Percentiles rank a stretch among this genome's conserved stretches.
phyloP scores from a whole-genome alignment of 2,797 vertebrate species.

The Liasis olivaceus region DNA sequence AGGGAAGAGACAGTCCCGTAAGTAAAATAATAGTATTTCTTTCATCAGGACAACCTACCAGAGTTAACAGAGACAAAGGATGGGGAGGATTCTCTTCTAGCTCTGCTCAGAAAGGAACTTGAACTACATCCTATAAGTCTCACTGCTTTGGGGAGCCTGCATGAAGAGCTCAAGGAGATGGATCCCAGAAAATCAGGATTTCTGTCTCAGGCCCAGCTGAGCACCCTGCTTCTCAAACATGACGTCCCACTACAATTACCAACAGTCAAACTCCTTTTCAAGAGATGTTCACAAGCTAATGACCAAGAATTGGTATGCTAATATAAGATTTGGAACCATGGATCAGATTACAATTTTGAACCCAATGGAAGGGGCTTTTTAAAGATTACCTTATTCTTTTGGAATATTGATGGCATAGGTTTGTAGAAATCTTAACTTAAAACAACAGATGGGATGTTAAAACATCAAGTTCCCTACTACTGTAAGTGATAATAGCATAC shows the following conservation, averaged over 20 bases:
- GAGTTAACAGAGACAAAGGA: slow-evolving; percentile 11
- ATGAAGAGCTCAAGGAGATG: slow-evolving; percentile 52
- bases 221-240: slow-evolving; percentile 62
- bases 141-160: slow-evolving; percentile 51
- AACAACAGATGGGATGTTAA: neutral
- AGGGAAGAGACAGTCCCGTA: neutral
- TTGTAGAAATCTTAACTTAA: neutral
- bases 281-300: slow-evolving; percentile 54
- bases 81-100: slow-evolving; percentile 54
- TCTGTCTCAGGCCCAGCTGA: slow-evolving; percentile 65
- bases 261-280: slow-evolving; percentile 69
- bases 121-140: slow-evolving; percentile 44
- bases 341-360: neutral
- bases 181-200: slow-evolving; percentile 48
- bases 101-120: slow-evolving; percentile 51
- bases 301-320: slow-evolving; percentile 63
- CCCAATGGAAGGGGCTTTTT: neutral
- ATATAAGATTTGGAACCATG: neutral
- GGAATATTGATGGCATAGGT: neutral
- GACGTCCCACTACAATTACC: slow-evolving; percentile 66
- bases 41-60: slow-evolving; percentile 20
- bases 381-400: neutral
- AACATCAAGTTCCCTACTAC: neutral
- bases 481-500: neutral
- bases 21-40: neutral